Base-by-base conservation (phyloP, 2,888 invertebrate genomes). In the Leucozona laternaria region DNA sequence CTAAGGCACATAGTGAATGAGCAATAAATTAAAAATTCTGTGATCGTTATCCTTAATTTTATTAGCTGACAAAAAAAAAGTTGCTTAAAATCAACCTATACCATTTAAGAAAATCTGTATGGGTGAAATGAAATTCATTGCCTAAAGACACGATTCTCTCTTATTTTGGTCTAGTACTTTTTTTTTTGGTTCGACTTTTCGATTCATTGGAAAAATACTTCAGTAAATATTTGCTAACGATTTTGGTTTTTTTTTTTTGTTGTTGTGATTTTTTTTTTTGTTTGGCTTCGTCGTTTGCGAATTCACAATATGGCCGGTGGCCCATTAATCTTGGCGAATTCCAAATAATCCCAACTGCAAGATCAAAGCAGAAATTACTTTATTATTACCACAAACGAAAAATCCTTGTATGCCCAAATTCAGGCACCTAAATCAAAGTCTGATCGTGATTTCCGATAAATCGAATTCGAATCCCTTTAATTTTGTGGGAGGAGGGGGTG, bases 281-380 rank as follows among this genome's bases (percentile, higher is more conserved):
- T 60, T 45, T 25, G 6, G 5, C 31, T 31, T 43, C 13, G n/a
- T 37, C 37, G 73, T 60, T 60, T 34, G 37, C 60, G 31, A 58
- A 50, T 43, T 66, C 43, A 57, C 64, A 82, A 72, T 57, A 85
- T 80, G 80, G 80, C 85, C 75, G 81, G 31, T 48, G 66, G 55
- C 70, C 78, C 82, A 86, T 86, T 86, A 86, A 86, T 86, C 86
- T 86, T 71, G 70, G 62, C 71, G 73, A 86, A 82, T 86, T 86
- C 86, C 82, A 75, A 75, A 86, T 82, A 86, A 86, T 86, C 82
- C 82, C 71, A 78, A 82, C 82, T 71, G 81, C 73, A 64, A 82
- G 82, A 86, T 86, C 86, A 82, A 86, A 82, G 86, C 86, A 86
- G 82, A 82, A 86, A 86, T 86, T 86, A 86, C 86, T 86, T 86